Conservation (phyloP, 2,113 vertebrate genomes). For the Fulmarus glacialis region DNA sequence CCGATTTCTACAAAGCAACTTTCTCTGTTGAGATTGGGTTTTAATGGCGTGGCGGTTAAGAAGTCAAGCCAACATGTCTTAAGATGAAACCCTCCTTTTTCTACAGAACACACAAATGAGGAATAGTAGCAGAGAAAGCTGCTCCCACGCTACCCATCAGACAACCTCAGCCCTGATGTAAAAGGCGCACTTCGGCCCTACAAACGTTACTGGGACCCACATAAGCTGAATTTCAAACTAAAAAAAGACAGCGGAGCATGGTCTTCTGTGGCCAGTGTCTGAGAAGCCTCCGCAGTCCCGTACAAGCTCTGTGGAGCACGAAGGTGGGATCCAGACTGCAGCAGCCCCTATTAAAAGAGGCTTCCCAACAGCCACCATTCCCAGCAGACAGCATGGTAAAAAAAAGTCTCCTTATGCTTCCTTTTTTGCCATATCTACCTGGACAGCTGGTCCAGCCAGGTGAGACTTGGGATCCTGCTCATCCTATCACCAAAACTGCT, state of each 20-base stretch:
- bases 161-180: neutral
- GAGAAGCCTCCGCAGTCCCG: neutral
- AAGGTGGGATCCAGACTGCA: neutral
- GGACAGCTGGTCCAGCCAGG: neutral
- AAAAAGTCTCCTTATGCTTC: neutral
- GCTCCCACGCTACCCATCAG: neutral
- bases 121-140: neutral
- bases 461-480: neutral
- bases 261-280: neutral
- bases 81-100: neutral
- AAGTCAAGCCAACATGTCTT: neutral
- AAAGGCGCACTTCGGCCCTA: neutral
- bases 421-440: neutral
- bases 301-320: fast-evolving
- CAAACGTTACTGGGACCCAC: neutral
- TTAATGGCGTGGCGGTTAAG: neutral
- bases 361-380: neutral
- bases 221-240: neutral
- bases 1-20: neutral
- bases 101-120: neutral
- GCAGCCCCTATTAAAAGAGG: neutral
- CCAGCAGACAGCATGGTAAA: neutral
- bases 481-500: neutral
- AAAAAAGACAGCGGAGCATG: neutral
- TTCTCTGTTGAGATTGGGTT: neutral